Evolutionary conservation across 1,140 invertebrate genomes (phyloP).

Genomic region (Bradynema listronoti): DNA sequence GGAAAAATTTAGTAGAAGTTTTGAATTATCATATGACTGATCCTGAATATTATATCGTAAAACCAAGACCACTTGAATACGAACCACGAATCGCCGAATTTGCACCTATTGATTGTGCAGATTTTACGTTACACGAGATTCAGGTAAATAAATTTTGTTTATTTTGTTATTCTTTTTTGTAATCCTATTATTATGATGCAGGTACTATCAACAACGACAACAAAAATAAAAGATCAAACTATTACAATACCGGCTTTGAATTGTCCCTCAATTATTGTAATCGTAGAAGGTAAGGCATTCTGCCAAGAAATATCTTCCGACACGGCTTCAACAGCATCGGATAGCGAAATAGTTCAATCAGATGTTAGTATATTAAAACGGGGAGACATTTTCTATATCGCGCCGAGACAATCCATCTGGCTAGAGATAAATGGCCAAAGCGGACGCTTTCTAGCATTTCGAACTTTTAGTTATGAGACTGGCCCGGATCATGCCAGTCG

Average conservation of each 20-base stretch:
- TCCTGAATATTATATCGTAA: slow-evolving; percentile 48
- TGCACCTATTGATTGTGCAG: slow-evolving; percentile 52
- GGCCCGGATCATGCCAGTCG: slow-evolving; percentile 17
- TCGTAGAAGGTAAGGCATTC: slow-evolving; percentile 37
- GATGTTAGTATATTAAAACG: slow-evolving; percentile 10
- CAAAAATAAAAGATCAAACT: slow-evolving; percentile 4
- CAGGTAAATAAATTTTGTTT: slow-evolving; percentile 28
- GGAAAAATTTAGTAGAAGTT: slow-evolving; percentile 75
- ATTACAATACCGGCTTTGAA: slow-evolving; percentile 38
- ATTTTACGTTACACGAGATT: slow-evolving; percentile 51
- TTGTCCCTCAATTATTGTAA: slow-evolving; percentile 46
- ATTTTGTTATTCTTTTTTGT: slow-evolving; percentile 1
- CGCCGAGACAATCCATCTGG: neutral
- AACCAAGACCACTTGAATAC: slow-evolving; percentile 14
- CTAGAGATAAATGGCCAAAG: slow-evolving; percentile 6
- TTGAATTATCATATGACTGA: slow-evolving; percentile 70
- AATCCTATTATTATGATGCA: neutral
- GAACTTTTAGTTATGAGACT: slow-evolving; percentile 25
- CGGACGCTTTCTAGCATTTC: slow-evolving; percentile 5
- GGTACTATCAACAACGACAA: neutral
- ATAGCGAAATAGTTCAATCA: neutral
- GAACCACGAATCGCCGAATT: slow-evolving; percentile 43
- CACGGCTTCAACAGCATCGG: slow-evolving; percentile 8
- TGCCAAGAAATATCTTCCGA: slow-evolving; percentile 16
- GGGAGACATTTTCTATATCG: slow-evolving; percentile 21